Conservation (phyloP, 2,113 vertebrate genomes). For the Calidris pygmaea region DNA sequence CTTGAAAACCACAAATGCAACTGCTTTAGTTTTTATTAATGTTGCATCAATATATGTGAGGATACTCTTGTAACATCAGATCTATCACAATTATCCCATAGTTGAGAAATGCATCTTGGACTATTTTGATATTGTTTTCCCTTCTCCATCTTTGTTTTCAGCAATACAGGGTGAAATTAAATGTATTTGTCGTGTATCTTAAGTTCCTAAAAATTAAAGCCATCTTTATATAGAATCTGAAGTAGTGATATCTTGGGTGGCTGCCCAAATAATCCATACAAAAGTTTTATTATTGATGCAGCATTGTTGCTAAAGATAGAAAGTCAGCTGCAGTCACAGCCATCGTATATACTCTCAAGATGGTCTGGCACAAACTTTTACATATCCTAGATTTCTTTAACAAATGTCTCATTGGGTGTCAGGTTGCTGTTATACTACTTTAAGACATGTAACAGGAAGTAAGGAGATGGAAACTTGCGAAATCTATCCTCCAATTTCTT, state of each 20-base stretch:
- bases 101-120: not conserved
- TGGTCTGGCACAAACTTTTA: slow-evolving; percentile 4
- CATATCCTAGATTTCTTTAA: not conserved
- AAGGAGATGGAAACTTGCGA: not conserved
- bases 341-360: not conserved
- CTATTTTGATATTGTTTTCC: not conserved
- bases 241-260: slow-evolving; percentile 31
- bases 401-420: not conserved
- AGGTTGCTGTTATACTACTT: not conserved
- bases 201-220: slow-evolving; percentile 45
- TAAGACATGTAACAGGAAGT: not conserved
- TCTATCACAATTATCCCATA: not conserved
- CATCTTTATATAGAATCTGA: slow-evolving; percentile 29
- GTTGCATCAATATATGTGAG: not conserved
- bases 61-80: not conserved
- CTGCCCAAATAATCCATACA: slow-evolving; percentile 57
- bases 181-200: not conserved
- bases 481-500: not conserved
- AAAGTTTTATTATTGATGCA: slow-evolving; percentile 62
- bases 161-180: slow-evolving; percentile 43
- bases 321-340: not conserved
- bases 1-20: not conserved
- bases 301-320: slow-evolving; percentile 62
- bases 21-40: not conserved
- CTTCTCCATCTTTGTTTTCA: slow-evolving; percentile 38